Evolutionary conservation across 2,113 vertebrate species (phyloP).

Genomic region (Vulpes lagopus): DNA sequence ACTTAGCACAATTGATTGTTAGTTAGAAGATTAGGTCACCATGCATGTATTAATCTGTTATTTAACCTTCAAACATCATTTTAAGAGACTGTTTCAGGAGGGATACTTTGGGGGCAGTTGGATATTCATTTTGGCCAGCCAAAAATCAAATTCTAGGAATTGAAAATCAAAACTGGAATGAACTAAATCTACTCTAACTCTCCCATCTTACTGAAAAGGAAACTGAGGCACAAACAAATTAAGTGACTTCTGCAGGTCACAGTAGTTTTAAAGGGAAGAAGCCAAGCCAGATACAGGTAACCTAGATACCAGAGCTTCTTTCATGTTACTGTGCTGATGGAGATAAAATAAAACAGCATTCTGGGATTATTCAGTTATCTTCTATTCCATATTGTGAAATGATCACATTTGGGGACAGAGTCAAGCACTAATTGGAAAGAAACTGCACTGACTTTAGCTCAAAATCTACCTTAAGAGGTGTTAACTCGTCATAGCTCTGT

Average conservation of each 20-base stretch:
- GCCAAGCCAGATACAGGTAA: not conserved
- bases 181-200: not conserved
- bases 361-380: not conserved
- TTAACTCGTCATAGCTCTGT: not conserved
- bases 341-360: not conserved
- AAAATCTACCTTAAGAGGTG: not conserved
- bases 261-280: not conserved
- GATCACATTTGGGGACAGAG: not conserved
- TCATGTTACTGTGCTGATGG: not conserved
- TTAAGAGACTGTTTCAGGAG: not conserved
- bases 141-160: constrained; percentile 24
- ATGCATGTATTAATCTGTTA: not conserved
- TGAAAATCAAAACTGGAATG: constrained; percentile 38
- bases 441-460: not conserved
- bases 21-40: constrained; percentile 12
- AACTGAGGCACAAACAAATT: not conserved
- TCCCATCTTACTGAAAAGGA: not conserved
- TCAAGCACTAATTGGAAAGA: not conserved
- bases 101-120: not conserved
- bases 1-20: constrained; percentile 13
- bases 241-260: not conserved
- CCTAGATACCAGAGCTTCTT: not conserved
- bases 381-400: not conserved
- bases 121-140: not conserved
- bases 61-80: constrained; percentile 42